Base-by-base conservation (phyloP, 37 sponge, comb jelly and placozoan species). In the Aphrocallistes beatrix region DNA sequence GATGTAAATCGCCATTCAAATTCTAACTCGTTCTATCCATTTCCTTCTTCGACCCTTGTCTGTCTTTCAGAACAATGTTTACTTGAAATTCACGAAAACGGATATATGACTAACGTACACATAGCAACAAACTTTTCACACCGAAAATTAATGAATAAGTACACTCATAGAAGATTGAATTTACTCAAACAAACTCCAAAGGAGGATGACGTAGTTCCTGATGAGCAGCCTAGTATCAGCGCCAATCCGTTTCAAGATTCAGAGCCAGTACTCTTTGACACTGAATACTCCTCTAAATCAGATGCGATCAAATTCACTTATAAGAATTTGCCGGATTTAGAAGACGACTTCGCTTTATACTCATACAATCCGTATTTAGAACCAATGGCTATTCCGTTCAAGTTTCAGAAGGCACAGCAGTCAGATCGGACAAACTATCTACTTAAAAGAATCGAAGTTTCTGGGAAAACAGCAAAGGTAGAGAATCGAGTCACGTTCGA, bases 271-370 rank as follows among this genome's bases (percentile, higher is more conserved):
- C n/a, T 60, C 10, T 60, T 60, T 28, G 75, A 60, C 34, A 28
- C 75, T 3, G 75, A 60, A 60, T 60, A 25, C 75, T 60, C 75
- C 8, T 3, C 75, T 3, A 60, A 60, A 60, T 60, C 75, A 19
- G n/a, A 60, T 30, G 34, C 75, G 3, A 30, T 60, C 3, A 60
- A 60, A 13, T 60, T 25, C 75, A 1, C 75, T 3, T 60, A 60
- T 28, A 60, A 60, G 75, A 60, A 60, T 19, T 60, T 60, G n/a
- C 75, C 75, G n/a, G 75, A 60, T 28, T 60, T 60, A 13, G 75
- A 60, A 60, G 75, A 60, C 25, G 75, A 60, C 75, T 60, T 25
- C 75, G 75, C 75, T 60, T 30, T 60, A 3, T 60, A 60, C 75
- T 60, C 75, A 28, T 60, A 60, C 34, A 60, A 60, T 13, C 75